Conservation (phyloP, 2,888 invertebrate species). For the Epinotia nisella region DNA sequence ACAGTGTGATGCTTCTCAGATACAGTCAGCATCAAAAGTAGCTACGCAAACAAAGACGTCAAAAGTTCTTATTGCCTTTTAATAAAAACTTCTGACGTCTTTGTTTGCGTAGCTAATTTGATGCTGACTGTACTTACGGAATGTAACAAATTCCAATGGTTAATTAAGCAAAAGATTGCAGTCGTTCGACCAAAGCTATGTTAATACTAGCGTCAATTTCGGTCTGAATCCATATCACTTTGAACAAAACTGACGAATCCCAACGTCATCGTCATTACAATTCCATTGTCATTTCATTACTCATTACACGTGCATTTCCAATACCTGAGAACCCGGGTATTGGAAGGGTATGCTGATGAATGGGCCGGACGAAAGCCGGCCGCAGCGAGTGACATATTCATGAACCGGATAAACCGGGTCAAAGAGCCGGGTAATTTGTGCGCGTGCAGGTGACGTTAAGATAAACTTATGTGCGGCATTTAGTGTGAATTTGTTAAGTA, state of each 20-base stretch:
- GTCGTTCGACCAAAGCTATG: too few species aligned
- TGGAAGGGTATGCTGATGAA: constrained; percentile 22
- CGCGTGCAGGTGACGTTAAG: constrained; percentile 7
- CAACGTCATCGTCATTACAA: neutral
- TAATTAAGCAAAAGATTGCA: neutral
- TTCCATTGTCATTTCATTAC: neutral
- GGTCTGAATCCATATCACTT: neutral
- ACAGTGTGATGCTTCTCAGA: too few species aligned
- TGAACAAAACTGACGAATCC: neutral
- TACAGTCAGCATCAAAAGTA: too few species aligned
- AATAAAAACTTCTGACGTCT: too few species aligned
- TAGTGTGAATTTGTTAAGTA: neutral
- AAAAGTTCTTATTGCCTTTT: too few species aligned
- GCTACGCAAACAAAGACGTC: too few species aligned
- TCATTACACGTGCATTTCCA: neutral
- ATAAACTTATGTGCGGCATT: neutral
- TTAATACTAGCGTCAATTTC: neutral
- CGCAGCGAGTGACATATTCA: constrained; percentile 22
- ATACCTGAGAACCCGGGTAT: neutral
- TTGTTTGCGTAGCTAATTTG: too few species aligned
- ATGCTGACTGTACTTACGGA: too few species aligned
- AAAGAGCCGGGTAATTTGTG: constrained; percentile 53
- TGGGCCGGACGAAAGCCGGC: neutral
- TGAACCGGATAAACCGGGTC: constrained; percentile 30
- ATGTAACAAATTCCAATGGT: neutral